Evolutionary conservation across 1,140 invertebrate genomes (phyloP).

Genomic region (Hyles euphorbiae): DNA sequence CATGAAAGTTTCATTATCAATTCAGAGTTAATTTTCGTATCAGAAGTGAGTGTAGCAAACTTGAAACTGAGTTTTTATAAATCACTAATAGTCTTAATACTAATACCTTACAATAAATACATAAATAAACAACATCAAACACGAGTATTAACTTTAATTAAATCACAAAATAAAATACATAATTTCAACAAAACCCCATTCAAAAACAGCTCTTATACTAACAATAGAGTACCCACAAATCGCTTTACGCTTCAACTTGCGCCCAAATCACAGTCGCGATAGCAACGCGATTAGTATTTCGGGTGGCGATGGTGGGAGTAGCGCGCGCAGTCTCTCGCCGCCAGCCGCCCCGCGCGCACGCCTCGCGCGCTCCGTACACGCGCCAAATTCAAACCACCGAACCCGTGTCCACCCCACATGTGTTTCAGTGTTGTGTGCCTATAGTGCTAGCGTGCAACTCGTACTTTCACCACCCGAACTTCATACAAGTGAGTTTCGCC

Average conservation of each 20-base stretch:
- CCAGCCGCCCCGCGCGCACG: slow-evolving; percentile 53
- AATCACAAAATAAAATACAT: no score
- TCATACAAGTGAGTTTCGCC: slow-evolving; percentile 65
- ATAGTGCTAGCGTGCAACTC: slow-evolving; percentile 35
- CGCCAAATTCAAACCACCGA: slow-evolving; percentile 34
- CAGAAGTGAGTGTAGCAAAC: no score
- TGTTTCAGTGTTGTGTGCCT: slow-evolving; percentile 63
- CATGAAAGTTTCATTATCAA: no score
- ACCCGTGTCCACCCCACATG: slow-evolving; percentile 30
- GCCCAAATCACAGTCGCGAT: slow-evolving; percentile 49
- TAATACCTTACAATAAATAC: no score
- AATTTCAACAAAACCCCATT: no score
- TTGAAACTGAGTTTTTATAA: no score
- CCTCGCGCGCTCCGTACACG: slow-evolving; percentile 47
- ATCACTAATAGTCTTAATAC: no score
- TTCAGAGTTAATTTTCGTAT: no score
- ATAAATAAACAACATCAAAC: no score
- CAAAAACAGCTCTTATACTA: background rate
- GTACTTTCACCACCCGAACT: slow-evolving; percentile 49
- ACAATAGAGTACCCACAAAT: background rate
- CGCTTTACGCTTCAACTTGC: slow-evolving; percentile 16
- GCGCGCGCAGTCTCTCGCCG: slow-evolving; percentile 64
- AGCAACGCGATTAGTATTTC: slow-evolving; percentile 72
- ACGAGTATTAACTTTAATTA: no score
- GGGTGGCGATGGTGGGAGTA: slow-evolving; percentile 55